phyloP scores from a whole-genome alignment of 2,797 vertebrate species.

The Rhinella marina region DNA sequence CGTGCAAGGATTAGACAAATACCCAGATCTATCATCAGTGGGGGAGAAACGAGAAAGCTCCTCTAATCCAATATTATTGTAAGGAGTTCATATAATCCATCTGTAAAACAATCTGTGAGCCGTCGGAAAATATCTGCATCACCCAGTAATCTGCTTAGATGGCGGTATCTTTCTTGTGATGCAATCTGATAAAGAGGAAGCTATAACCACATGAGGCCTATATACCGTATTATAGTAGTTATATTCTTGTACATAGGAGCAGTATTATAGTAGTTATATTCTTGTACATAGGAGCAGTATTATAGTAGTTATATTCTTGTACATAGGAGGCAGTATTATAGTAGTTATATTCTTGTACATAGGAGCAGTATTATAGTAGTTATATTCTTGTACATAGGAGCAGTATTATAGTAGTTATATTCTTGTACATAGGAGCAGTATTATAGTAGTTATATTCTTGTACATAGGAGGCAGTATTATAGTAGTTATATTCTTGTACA shows the following conservation, averaged over 20 bases:
- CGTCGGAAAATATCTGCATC: not conserved
- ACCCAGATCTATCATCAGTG: not conserved
- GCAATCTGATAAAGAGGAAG: not conserved
- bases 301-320: not conserved
- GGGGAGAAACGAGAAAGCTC: not conserved
- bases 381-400: not conserved
- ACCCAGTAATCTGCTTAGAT: not conserved
- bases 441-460: not conserved
- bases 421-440: no score
- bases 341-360: not conserved
- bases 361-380: not conserved
- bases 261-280: conserved; percentile 9
- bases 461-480: not conserved
- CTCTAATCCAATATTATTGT: conserved; percentile 23
- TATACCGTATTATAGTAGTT: not conserved
- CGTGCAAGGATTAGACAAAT: conserved; percentile 14
- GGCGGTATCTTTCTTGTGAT: not conserved
- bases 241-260: not conserved
- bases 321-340: not conserved
- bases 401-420: no score
- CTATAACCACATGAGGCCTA: not conserved
- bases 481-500: not conserved
- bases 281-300: not conserved
- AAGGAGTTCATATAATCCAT: not conserved
- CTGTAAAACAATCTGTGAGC: conserved; percentile 1